Evolutionary conservation across 2,113 vertebrate genomes (phyloP).

Genomic region (Labrus mixtus): DNA sequence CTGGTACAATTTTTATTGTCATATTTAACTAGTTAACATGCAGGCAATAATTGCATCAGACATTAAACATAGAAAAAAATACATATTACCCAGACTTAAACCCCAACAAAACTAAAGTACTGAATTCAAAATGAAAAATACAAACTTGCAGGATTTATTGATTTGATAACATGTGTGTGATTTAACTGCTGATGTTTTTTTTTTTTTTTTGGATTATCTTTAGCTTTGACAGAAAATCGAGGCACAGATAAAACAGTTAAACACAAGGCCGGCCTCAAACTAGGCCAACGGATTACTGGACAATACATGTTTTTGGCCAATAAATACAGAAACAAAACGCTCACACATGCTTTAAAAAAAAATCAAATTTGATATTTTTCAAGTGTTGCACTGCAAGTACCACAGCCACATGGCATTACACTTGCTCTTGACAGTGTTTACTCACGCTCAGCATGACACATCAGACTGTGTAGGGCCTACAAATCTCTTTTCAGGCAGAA

Average conservation of each 20-base stretch:
- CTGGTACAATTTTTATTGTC: conserved; percentile 57
- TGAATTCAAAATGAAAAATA: conserved; percentile 17
- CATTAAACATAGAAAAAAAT: conserved; percentile 55
- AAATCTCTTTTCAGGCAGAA: conserved; percentile 72
- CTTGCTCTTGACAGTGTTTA: conserved; percentile 72
- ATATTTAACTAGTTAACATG: conserved; percentile 59
- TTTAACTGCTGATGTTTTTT: conserved; percentile 9
- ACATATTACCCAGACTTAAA: conserved; percentile 44
- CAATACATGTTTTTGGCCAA: conserved; percentile 71
- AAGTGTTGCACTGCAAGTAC: conserved; percentile 79
- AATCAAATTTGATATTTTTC: conserved; percentile 70
- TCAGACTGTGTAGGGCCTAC: conserved; percentile 61
- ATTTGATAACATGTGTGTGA: conserved; percentile 12
- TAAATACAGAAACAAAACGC: conserved; percentile 74
- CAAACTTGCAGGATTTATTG: conserved; percentile 21
- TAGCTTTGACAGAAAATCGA: conserved; percentile 41
- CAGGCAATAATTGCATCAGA: conserved; percentile 64
- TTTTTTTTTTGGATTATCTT: conserved; percentile 5
- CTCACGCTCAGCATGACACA: conserved; percentile 77
- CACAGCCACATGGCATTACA: conserved; percentile 62
- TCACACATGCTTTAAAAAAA: conserved; percentile 44
- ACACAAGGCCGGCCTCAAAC: conserved; percentile 70
- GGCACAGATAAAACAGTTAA: conserved; percentile 64
- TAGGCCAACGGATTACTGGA: conserved; percentile 62
- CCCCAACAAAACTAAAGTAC: conserved; percentile 30